Evolutionary conservation across 2,888 invertebrate species (phyloP).

Genomic region (Myopa testacea): DNA sequence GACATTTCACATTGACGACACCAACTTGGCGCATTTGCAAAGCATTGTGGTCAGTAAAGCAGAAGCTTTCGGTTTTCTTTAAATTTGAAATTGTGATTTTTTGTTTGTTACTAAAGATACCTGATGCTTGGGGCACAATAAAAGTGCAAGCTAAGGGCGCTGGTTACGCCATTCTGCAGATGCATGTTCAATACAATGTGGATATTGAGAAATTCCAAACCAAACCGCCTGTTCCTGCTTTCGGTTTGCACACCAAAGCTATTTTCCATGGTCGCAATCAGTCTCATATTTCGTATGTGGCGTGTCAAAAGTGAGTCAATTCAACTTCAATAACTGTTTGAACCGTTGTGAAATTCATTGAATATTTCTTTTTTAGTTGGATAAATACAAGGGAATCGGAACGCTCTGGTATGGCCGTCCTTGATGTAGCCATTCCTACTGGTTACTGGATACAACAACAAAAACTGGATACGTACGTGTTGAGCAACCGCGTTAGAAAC

Average conservation of each 20-base stretch:
- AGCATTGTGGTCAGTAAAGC: constrained; percentile 74
- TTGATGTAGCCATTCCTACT: constrained; percentile 89
- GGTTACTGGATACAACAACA: constrained; percentile 94
- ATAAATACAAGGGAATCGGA: constrained; percentile 80
- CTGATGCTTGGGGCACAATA: constrained; percentile 93
- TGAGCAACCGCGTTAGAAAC: constrained; percentile 81
- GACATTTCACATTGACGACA: constrained; percentile 77
- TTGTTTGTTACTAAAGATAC: constrained; percentile 75
- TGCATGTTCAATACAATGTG: constrained; percentile 93
- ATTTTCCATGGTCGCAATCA: constrained; percentile 90
- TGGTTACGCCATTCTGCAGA: constrained; percentile 93
- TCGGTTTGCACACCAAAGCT: constrained; percentile 80
- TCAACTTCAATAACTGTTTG: neutral
- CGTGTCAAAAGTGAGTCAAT: constrained; percentile 82
- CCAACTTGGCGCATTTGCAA: constrained; percentile 84
- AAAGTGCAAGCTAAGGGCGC: constrained; percentile 92
- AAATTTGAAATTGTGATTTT: neutral
- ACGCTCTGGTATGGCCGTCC: constrained; percentile 87
- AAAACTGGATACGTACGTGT: constrained; percentile 85
- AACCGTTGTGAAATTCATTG: neutral
- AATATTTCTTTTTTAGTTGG: constrained; percentile 74
- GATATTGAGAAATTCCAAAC: constrained; percentile 87
- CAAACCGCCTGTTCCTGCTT: constrained; percentile 83
- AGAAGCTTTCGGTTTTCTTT: no score
- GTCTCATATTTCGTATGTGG: constrained; percentile 88